phyloP scores from a whole-genome alignment of 2,113 vertebrate species.

The Meleagris gallopavo region DNA sequence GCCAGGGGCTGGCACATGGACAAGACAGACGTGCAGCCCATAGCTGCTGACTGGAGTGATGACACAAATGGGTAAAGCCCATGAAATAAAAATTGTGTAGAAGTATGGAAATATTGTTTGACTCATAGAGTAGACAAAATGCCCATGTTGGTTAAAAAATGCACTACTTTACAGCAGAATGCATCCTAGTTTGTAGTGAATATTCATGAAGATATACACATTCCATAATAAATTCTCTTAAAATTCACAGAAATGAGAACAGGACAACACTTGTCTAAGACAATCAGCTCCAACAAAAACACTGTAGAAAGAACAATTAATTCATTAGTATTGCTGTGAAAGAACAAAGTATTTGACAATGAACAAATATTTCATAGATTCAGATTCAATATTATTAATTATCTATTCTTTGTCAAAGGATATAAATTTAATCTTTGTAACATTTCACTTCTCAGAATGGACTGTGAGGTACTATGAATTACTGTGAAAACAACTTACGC shows the following conservation, averaged over 20 bases:
- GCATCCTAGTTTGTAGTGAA: neutral
- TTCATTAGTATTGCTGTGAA: neutral
- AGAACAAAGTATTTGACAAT: neutral
- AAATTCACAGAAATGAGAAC: neutral
- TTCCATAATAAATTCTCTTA: neutral
- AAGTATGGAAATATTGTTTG: neutral
- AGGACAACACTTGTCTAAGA: neutral
- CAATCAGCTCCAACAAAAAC: neutral
- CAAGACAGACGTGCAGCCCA: neutral
- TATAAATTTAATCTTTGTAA: neutral
- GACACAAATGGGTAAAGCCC: neutral
- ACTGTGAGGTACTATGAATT: neutral
- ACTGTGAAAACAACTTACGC: constrained; percentile 17
- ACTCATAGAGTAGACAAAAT: neutral
- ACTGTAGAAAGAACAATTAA: neutral
- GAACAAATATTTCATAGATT: neutral
- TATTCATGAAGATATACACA: neutral
- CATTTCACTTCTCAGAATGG: neutral
- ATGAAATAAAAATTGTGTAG: neutral
- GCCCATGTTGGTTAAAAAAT: neutral
- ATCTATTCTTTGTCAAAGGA: neutral
- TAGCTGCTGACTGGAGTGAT: neutral
- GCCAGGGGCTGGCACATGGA: constrained; percentile 6
- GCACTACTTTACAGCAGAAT: neutral
- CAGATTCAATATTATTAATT: neutral